phyloP scores from a whole-genome alignment of 2,888 invertebrate species.

The Parthenolecanium corni region DNA sequence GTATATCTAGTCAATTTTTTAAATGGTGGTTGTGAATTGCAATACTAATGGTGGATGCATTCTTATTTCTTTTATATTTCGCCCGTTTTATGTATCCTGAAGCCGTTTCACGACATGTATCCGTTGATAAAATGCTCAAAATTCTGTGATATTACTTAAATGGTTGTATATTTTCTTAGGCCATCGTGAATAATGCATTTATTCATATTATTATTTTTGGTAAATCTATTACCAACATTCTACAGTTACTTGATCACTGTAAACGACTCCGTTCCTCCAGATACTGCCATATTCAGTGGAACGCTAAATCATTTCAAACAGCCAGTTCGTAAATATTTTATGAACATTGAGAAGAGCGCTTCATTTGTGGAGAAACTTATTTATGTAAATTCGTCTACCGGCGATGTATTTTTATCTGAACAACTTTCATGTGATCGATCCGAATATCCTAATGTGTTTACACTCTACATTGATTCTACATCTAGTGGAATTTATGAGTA shows the following conservation, averaged over 20 bases:
- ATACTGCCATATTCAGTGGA: slow-evolving; percentile 15
- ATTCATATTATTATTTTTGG: not conserved
- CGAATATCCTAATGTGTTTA: slow-evolving; percentile 72
- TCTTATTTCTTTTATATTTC: not conserved
- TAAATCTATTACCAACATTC: not conserved
- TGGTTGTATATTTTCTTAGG: not conserved
- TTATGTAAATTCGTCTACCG: slow-evolving; percentile 59
- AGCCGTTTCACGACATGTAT: not conserved
- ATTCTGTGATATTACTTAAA: slow-evolving; percentile 22
- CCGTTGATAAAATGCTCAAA: not conserved
- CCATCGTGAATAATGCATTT: not conserved
- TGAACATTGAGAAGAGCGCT: slow-evolving; percentile 68
- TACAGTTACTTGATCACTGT: slow-evolving; percentile 15
- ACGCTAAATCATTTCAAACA: slow-evolving; percentile 7
- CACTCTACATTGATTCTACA: slow-evolving; percentile 74
- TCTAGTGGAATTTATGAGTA: slow-evolving; percentile 46
- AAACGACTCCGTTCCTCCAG: not conserved
- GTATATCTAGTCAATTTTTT: slow-evolving; percentile 16
- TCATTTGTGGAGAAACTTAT: slow-evolving; percentile 69
- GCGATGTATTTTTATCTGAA: slow-evolving; percentile 60
- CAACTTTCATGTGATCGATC: slow-evolving; percentile 65
- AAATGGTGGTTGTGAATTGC: slow-evolving; percentile 20
- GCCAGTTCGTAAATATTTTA: slow-evolving; percentile 52
- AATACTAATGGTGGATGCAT: not conserved
- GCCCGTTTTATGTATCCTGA: not conserved